Conservation (phyloP, 2,113 vertebrate genomes). For the Arvicanthis niloticus region DNA sequence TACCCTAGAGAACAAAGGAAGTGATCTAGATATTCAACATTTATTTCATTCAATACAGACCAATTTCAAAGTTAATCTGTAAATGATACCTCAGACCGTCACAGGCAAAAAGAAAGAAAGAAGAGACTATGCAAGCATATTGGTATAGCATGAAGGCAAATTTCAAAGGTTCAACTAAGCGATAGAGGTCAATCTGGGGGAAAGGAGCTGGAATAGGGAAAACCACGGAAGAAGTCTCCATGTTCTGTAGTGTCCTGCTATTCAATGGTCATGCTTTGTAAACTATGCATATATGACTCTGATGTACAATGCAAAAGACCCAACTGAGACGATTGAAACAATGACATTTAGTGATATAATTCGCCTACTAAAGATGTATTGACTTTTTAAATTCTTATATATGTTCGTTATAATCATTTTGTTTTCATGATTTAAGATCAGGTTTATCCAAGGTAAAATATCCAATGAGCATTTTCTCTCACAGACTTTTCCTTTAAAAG, state of each 20-base stretch:
- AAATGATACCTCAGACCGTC: conserved; percentile 8
- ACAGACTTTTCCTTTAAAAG: conserved; percentile 53
- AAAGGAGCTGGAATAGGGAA: neutral
- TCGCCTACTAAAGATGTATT: neutral
- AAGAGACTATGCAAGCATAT: neutral
- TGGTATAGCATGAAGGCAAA: neutral
- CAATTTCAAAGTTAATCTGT: neutral
- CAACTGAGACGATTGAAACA: conserved; percentile 9
- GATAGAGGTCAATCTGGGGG: neutral
- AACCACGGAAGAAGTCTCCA: neutral
- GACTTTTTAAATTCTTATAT: conserved; percentile 19
- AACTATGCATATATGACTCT: neutral
- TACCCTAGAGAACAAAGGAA: neutral
- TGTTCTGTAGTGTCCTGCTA: neutral
- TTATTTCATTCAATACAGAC: neutral
- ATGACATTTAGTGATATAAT: neutral
- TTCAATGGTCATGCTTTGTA: neutral
- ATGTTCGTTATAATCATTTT: conserved; percentile 47
- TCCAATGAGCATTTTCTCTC: conserved; percentile 50
- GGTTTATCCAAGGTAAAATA: conserved; percentile 39
- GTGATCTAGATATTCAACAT: neutral
- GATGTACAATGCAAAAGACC: neutral
- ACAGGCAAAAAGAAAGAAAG: neutral
- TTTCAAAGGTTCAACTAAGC: conserved; percentile 20
- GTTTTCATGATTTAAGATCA: conserved; percentile 59